Evolutionary conservation across 53 echinoderm and acorn worm genomes (phyloP), one percentile per base, ranked within the genome.

Genomic region (Hippasteria phrygiana): DNA sequence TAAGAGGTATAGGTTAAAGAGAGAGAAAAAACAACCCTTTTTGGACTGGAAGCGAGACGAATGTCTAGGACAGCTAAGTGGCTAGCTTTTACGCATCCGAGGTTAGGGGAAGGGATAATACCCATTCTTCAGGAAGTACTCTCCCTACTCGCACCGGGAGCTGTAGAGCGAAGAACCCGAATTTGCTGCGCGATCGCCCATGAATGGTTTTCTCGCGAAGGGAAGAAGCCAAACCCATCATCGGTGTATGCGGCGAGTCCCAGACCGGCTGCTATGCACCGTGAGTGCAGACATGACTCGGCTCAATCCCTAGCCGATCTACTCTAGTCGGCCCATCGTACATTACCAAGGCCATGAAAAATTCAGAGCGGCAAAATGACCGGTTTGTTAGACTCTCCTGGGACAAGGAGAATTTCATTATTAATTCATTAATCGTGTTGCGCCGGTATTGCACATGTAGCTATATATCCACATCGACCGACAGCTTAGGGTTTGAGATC

Each of bases 141-240:
- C 82, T 62, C 82, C 18, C 6, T 8, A 26, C 34, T 42, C 82
- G 82, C 64, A 42, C 42, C 65, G 42, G 26, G 42, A 64, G 32
- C 73, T 66, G 43, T 43, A 6, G 18, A 32, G 66, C 82, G 18
- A 43, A 65, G 82, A 31, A 31, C 41, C 39, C 42, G 82, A 43
- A 82, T 82, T 82, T 65, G 55, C 62, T 82, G 82, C 66, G 66
- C 47, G 59, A 82, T 40, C 82, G 82, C 66, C 64, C 82, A 66
- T 43, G 82, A 64, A 82, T 66, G 34, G 16, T 35, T 65, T 26
- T 32, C 78, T 51, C 26, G 36, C 22, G 54, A 20, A 54, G 56
- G 7, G 59, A 34, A 20, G 27, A 55, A 34, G 59, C n/a, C 59
- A 22, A 55, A 2, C 0, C 8, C 8, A 4, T 18, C n/a, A 59